Base-by-base conservation (phyloP, 2,797 vertebrate genomes). In the Sciurus carolinensis region DNA sequence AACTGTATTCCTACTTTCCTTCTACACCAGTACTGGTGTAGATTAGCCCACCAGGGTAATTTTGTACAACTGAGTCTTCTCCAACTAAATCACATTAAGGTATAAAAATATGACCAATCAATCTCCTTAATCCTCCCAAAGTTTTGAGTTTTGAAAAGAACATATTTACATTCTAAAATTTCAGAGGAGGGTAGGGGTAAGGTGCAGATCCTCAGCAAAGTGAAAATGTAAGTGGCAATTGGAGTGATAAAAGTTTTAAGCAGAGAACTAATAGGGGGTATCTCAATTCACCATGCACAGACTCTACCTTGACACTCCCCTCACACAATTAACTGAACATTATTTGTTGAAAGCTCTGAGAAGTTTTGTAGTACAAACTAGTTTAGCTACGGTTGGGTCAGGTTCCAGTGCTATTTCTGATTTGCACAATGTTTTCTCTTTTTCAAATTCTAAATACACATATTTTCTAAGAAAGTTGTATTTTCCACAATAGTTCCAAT, bases 381-480 rank as follows among this genome's bases (percentile, higher is more conserved):
- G 54, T 44, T 77, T 42, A 82, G 64, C 26, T 73, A 42, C 73
- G 30, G 62, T 57, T 77, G 22, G 10, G 47, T 67, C 18, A 93
- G 42, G 14, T 76, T 28, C 15, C 50, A 42, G 54, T 79, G 33
- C 1, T 26, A 52, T 66, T 84, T 81, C 14, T 94, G 39, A 73
- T 94, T 96, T 92, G 59, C 7, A 77, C 26, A 54, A n/a, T 47
- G 36, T 18, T 39, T 84, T 72, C 24, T 86, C 30, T 89, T 82
- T 83, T 66, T 88, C 39, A 83, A 62, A 89, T 77, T 64, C 22
- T 47, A 62, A 85, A 87, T 66, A 52, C 14, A 75, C 22, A 5
- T 75, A n/a, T 72, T 94, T 94, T 85, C 33, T 87, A 81, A 95
- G 54, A 81, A 47, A 81, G n/a, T 24, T 22, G 81, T 47, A 18